These are phyloP conservation scores for Forbesichthys papilliferus DNA, from an alignment of 2,113 vertebrate genomes.

Conservation along the genomic window DNA sequence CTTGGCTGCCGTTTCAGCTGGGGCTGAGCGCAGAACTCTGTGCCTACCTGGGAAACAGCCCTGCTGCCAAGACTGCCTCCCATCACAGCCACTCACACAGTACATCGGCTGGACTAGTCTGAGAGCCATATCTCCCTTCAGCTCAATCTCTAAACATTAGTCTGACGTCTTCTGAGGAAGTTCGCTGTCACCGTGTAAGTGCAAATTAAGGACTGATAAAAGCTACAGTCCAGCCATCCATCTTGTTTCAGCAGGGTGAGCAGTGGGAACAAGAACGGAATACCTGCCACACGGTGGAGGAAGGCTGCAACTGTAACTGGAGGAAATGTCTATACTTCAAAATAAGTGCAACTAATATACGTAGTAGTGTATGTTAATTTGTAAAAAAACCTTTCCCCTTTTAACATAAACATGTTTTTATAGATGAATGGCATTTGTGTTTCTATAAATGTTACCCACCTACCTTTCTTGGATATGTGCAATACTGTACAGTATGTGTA, in stretches of 20 bases:
- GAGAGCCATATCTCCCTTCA: conserved; percentile 47
- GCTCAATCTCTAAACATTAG: conserved; percentile 52
- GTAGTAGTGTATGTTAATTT: background rate
- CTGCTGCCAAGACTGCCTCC: conserved; percentile 46
- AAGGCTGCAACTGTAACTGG: conserved; percentile 56
- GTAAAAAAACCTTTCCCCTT: background rate
- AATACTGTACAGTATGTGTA: conserved; percentile 12
- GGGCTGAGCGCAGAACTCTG: conserved; percentile 23
- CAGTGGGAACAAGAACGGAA: conserved; percentile 38
- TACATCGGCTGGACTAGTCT: conserved; percentile 31
- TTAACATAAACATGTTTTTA: background rate
- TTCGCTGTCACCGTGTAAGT: conserved; percentile 63
- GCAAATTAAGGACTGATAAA: conserved; percentile 68
- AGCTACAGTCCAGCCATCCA: conserved; percentile 58
- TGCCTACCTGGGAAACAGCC: conserved; percentile 47
- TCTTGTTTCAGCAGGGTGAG: conserved; percentile 63
- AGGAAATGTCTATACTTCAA: background rate
- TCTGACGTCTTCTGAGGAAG: conserved; percentile 43
- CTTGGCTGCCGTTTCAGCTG: conserved; percentile 51
- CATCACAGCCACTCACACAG: conserved; percentile 48
- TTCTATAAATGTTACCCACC: conserved; percentile 10
- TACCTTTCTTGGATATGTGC: conserved; percentile 40
- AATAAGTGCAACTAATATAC: background rate
- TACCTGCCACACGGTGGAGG: conserved; percentile 73
- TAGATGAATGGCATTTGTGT: background rate